Conservation (phyloP, 2,888 invertebrate genomes). For the Epistrophe eligans region DNA sequence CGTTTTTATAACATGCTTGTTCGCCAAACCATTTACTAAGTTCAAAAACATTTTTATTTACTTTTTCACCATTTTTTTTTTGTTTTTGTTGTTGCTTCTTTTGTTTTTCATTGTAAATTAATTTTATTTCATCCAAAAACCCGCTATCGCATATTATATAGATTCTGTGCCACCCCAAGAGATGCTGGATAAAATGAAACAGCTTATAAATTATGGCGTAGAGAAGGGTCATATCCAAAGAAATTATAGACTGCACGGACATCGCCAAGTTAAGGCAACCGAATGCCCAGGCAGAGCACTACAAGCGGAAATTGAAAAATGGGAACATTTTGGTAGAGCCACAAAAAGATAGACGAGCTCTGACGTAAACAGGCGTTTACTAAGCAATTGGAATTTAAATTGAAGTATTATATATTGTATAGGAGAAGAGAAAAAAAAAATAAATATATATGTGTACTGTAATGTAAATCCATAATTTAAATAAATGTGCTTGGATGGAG, state of each 20-base stretch:
- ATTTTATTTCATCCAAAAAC: slow-evolving; percentile 55
- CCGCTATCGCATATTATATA: slow-evolving; percentile 6
- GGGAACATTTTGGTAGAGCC: slow-evolving; percentile 84
- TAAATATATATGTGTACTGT: neutral
- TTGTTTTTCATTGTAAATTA: slow-evolving; percentile 54
- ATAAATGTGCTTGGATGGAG: slow-evolving; percentile 29
- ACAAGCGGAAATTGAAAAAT: slow-evolving; percentile 85
- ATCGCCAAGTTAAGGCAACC: slow-evolving; percentile 85
- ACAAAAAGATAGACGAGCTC: slow-evolving; percentile 36
- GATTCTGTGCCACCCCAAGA: slow-evolving; percentile 84
- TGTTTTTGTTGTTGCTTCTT: neutral
- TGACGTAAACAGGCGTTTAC: slow-evolving; percentile 35
- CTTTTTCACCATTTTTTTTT: slow-evolving; percentile 39
- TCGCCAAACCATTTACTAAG: slow-evolving; percentile 37
- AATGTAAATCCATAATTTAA: neutral
- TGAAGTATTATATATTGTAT: slow-evolving; percentile 17
- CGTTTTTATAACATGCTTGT: slow-evolving; percentile 31
- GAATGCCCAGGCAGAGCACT: slow-evolving; percentile 87
- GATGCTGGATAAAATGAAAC: slow-evolving; percentile 85
- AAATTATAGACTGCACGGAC: slow-evolving; percentile 86
- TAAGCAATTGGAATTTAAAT: slow-evolving; percentile 44
- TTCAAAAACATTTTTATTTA: slow-evolving; percentile 60
- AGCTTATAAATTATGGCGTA: slow-evolving; percentile 86
- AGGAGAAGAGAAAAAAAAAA: neutral
- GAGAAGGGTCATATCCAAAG: slow-evolving; percentile 85